Evolutionary conservation across 2,797 vertebrate genomes (phyloP), one percentile per base, ranked within the genome.

Genomic region (Propithecus deckenii): DNA sequence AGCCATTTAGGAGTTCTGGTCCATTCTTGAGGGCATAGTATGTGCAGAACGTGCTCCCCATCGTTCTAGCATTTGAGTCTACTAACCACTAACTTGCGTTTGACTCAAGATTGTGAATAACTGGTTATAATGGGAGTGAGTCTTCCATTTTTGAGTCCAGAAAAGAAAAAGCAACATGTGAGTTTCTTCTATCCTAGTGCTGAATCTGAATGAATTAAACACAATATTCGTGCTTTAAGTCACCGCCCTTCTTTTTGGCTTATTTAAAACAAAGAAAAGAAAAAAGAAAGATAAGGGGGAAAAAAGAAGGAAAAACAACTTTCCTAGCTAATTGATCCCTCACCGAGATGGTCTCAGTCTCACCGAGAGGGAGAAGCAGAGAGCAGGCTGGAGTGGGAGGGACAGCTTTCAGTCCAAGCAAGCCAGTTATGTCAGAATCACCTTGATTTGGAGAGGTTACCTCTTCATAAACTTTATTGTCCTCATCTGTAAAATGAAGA

Each of bases 161-260:
- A 83, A 85, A 87, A 91, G 57, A 76, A 88, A 61, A 90, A 25
- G 35, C 48, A 89, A 38, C 43, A 14, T 20, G 38, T 32, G 43
- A 72, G 69, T 91, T 94, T 92, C 41, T 88, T 61, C 57, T 75
- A 43, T 20, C 4, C 32, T 50, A 59, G 52, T 55, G 75, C 63
- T 94, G 48, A 72, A 38, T 63, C 22, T 57, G 69, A 96, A 94
- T 91, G 84, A 96, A 96, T 83, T 84, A 72, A 94, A 83, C 79
- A 57, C 48, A 41, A 80, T 76, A 76, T 30, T 30, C 35, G 14
- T 93, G 55, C n/a, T 79, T 88, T 91, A 91, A 90, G 41, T 75
- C 71, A 79, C 65, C 55, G 32, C 11, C 52, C 83, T 52, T 43
- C 43, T 43, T 43, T 79, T 57, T n/a, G 43, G 35, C 41, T 85